Base-by-base conservation (phyloP, 2,113 vertebrate species). In the Hippolais icterina region DNA sequence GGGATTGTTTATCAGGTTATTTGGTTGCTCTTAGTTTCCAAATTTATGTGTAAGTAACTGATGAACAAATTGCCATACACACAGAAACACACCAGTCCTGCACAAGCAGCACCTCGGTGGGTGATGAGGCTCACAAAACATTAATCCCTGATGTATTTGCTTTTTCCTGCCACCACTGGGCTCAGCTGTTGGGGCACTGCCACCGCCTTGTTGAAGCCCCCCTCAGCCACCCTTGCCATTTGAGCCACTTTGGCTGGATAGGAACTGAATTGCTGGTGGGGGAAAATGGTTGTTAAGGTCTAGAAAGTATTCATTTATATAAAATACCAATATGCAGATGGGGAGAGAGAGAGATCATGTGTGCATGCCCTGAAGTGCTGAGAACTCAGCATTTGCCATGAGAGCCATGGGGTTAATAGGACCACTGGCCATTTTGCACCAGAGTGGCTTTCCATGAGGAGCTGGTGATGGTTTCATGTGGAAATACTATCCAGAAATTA, bases 171-270 rank as follows among this genome's bases (percentile, higher is more conserved):
- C 4, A 4, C 53, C 0, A 0, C 72, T 21, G 41, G 60, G 15
- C 41, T 72, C 20, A 5, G 16, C 37, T 68, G 9, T 18, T 6
- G 1, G 47, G 41, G 10, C 3, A 2, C 61, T 52, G 49, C 41
- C 18, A 17, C 53, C 0, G 0, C 33, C 46, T 64, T 35, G 15
- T 6, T 2, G 0, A 1, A 15, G 6, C 28, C 37, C 15, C 10
- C 11, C 16, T 18, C 21, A 25, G 27, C 29, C 24, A 33, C 23
- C 35, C 2, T 0, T 6, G 2, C 37, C 5, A 0, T 64, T 64
- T 13, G 3, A 79, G 29, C 23, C 44, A 28, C 53, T 39, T 50
- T 84, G 33, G 29, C 39, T 85, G 17, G 65, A 52, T 23, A 41
- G 46, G 15, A 85, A 13, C 52, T 90, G 87, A 66, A 74, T 66